phyloP scores from a whole-genome alignment of 2,797 vertebrate species.

The Ptychadena robeensis region DNA sequence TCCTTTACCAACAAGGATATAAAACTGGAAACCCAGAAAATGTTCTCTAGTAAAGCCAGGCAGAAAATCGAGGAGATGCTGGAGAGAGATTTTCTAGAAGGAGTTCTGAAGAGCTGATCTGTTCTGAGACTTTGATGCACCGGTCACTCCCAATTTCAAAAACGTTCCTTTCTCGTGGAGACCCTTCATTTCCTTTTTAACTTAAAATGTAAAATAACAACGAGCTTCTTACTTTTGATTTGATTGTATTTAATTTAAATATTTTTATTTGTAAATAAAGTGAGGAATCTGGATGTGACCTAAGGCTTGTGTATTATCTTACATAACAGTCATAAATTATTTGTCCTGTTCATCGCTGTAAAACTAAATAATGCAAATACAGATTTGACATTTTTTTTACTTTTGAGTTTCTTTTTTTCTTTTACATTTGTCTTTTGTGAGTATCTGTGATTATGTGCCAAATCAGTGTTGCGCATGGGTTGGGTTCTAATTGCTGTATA shows the following conservation, averaged over 20 bases:
- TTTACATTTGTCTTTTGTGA: slow-evolving; percentile 59
- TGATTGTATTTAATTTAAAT: slow-evolving; percentile 91
- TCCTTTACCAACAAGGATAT: slow-evolving; percentile 84
- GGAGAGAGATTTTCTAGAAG: slow-evolving; percentile 97
- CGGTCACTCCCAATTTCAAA: slow-evolving; percentile 61
- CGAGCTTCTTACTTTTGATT: slow-evolving; percentile 78
- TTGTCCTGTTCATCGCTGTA: slow-evolving; percentile 74
- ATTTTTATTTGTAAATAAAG: slow-evolving; percentile 89
- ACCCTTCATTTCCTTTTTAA: slow-evolving; percentile 80
- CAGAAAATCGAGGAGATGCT: slow-evolving; percentile 98
- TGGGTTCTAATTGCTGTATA: not conserved
- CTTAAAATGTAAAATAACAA: slow-evolving; percentile 83
- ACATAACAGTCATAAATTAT: slow-evolving; percentile 76
- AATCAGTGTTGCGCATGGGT: not conserved
- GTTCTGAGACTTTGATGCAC: slow-evolving; percentile 54
- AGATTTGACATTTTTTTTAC: slow-evolving; percentile 71
- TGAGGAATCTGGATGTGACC: slow-evolving; percentile 82
- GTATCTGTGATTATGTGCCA: not conserved
- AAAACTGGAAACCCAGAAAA: slow-evolving; percentile 93
- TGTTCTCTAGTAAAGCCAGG: slow-evolving; percentile 90
- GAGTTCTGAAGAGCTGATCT: slow-evolving; percentile 91
- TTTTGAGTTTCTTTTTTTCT: slow-evolving; percentile 60
- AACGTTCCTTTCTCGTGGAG: slow-evolving; percentile 75
- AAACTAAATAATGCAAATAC: slow-evolving; percentile 70
- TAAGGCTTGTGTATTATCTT: slow-evolving; percentile 79